Conservation (phyloP, 1,140 invertebrate species). For the Hydropsyche tenuis region DNA sequence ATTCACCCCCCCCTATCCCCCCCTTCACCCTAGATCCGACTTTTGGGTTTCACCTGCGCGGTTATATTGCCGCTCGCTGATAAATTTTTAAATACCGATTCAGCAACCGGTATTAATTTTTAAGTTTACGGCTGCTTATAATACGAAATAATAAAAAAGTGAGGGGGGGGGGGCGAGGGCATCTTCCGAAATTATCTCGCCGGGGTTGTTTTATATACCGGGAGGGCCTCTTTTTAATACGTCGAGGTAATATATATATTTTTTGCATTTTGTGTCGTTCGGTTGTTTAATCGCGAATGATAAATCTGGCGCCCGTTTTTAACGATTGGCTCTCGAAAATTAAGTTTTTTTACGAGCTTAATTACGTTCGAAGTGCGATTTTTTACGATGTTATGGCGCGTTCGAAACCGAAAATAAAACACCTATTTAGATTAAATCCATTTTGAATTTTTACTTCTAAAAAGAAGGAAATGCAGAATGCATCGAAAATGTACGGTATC, state of each 20-base stretch:
- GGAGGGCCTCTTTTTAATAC: not conserved
- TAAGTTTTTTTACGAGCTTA: slow-evolving; percentile 21
- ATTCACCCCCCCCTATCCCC: slow-evolving; percentile 11
- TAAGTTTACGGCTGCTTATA: slow-evolving; percentile 37
- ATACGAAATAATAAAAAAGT: slow-evolving; percentile 7
- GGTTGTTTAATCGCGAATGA: not conserved
- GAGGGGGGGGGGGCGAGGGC: not conserved
- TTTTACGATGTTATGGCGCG: no score
- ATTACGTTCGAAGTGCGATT: slow-evolving; percentile 4
- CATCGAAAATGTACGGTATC: no score
- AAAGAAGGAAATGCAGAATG: no score
- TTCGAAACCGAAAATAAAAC: no score
- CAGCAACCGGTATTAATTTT: slow-evolving; percentile 44
- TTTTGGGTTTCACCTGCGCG: no score
- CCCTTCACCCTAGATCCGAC: no score
- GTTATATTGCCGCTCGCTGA: slow-evolving; percentile 42
- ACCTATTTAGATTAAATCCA: no score
- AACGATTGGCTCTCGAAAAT: slow-evolving; percentile 18
- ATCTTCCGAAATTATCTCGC: slow-evolving; percentile 15
- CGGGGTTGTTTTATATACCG: not conserved
- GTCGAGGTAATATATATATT: not conserved
- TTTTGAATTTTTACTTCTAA: no score
- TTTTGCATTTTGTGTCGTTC: not conserved
- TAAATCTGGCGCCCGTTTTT: slow-evolving; percentile 15
- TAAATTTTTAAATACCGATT: slow-evolving; percentile 47